Evolutionary conservation across 2,797 vertebrate genomes (phyloP).

Genomic region (Alcedo quadribrachys): DNA sequence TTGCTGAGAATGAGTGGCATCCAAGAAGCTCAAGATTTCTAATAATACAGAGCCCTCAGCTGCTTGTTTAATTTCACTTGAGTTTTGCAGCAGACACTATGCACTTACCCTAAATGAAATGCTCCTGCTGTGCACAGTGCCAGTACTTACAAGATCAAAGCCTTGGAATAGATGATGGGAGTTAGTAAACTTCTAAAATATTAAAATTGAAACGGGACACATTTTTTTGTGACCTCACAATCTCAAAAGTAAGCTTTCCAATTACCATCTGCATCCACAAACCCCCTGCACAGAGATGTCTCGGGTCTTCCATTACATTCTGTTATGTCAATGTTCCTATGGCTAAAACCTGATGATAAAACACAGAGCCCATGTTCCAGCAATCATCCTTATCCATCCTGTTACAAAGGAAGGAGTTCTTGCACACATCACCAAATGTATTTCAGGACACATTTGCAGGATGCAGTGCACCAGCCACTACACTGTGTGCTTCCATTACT

Average conservation of each 20-base stretch:
- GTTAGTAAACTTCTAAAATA: slow-evolving; percentile 49
- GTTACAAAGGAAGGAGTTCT: background rate
- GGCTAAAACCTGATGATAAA: background rate
- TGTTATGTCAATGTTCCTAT: background rate
- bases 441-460: background rate
- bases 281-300: background rate
- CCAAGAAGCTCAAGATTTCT: slow-evolving; percentile 26
- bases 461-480: background rate
- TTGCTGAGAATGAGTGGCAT: background rate
- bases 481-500: background rate
- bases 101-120: slow-evolving; percentile 55
- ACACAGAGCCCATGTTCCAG: background rate
- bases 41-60: slow-evolving; percentile 38
- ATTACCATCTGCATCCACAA: background rate
- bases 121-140: slow-evolving; percentile 58
- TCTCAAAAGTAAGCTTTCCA: background rate
- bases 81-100: slow-evolving; percentile 37
- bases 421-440: background rate
- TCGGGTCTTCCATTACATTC: background rate
- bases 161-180: background rate
- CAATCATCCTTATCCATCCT: background rate
- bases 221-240: background rate
- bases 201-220: slow-evolving; percentile 30
- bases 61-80: slow-evolving; percentile 54
- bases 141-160: slow-evolving; percentile 60